Conservation (phyloP, 2,888 invertebrate species). For the Microchrysa polita region DNA sequence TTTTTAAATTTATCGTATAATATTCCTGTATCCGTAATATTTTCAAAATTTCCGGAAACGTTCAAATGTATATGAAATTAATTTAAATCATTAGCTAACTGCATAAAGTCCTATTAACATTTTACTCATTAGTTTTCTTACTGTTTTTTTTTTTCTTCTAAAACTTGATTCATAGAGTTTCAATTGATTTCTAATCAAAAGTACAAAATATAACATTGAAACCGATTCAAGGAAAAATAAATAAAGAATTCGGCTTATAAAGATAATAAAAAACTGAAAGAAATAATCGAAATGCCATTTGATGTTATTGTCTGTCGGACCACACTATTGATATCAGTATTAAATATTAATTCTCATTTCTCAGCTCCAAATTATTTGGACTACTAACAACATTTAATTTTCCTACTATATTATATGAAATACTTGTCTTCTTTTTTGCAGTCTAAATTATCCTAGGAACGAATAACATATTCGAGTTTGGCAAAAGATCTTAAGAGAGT, state of each 20-base stretch:
- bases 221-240: neutral
- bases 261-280: neutral
- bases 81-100: too few species aligned
- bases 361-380: too few species aligned
- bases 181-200: neutral
- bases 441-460: neutral
- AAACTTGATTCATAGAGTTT: neutral
- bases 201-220: neutral
- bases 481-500: slow-evolving; percentile 1
- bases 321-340: neutral
- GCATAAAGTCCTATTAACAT: too few species aligned
- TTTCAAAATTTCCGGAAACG: too few species aligned
- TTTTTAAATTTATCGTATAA: too few species aligned
- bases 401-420: neutral
- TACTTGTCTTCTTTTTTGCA: neutral
- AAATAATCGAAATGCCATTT: neutral
- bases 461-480: neutral
- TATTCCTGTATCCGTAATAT: too few species aligned
- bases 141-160: too few species aligned
- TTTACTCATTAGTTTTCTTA: too few species aligned
- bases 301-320: neutral
- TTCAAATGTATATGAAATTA: too few species aligned
- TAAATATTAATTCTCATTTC: neutral
- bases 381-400: neutral
- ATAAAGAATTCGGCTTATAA: neutral